Conservation (phyloP, 2,888 invertebrate species). For the Oscheius sp. region DNA sequence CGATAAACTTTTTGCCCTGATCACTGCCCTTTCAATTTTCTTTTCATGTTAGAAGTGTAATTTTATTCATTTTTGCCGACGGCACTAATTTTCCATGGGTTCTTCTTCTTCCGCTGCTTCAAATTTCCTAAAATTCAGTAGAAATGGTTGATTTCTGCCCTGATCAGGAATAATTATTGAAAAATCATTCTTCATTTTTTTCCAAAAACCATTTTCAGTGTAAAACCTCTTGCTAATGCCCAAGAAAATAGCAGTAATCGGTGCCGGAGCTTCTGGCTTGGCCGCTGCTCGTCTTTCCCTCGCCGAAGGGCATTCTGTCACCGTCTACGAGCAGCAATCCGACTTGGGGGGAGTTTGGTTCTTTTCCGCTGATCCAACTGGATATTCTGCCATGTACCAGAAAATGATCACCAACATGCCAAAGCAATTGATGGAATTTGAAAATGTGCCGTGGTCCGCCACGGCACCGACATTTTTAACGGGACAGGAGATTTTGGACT, state of each 20-base stretch:
- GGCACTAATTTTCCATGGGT: too few species aligned
- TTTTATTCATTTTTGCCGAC: too few species aligned
- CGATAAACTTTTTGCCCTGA: too few species aligned
- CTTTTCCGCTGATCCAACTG: constrained; percentile 47
- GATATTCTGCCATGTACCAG: constrained; percentile 88
- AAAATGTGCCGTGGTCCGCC: constrained; percentile 84
- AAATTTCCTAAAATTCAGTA: too few species aligned
- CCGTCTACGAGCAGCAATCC: constrained; percentile 83
- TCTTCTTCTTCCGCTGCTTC: too few species aligned
- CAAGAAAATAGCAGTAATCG: constrained; percentile 81
- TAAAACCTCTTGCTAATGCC: too few species aligned
- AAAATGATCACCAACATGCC: constrained; percentile 83
- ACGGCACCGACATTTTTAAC: constrained; percentile 79
- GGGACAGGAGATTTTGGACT: constrained; percentile 76
- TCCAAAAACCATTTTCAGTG: too few species aligned
- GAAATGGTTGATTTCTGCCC: too few species aligned
- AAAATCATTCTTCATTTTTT: too few species aligned
- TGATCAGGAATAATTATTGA: too few species aligned
- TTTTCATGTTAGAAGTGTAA: too few species aligned
- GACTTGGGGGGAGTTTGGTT: constrained; percentile 91
- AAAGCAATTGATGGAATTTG: constrained; percentile 91
- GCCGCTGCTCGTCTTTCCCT: constrained; percentile 55
- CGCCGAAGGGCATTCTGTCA: constrained; percentile 48
- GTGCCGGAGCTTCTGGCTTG: constrained; percentile 87
- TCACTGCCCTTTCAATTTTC: too few species aligned